Conservation (phyloP, 2,888 invertebrate species). For the Mythimna impura region DNA sequence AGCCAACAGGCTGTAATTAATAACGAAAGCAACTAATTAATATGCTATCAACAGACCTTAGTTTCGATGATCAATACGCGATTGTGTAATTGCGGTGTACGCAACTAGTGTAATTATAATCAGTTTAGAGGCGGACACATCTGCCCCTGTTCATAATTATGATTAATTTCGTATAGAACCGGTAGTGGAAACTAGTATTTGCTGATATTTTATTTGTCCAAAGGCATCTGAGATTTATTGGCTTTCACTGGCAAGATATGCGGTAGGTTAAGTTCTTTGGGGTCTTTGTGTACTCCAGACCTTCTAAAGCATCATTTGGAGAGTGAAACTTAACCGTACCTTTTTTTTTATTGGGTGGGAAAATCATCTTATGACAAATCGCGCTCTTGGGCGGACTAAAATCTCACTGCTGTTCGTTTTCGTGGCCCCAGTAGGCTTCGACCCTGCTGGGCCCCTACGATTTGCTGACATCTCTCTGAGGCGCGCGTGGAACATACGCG, state of each 20-base stretch:
- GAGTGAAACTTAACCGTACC: no score
- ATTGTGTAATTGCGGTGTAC: constrained; percentile 59
- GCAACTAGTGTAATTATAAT: constrained; percentile 48
- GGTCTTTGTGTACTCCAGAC: not conserved
- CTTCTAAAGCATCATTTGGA: not conserved
- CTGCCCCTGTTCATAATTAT: constrained; percentile 41
- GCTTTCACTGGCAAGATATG: constrained; percentile 8
- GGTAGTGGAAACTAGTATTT: constrained; percentile 45
- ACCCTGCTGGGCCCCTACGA: no score
- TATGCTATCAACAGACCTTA: constrained; percentile 49
- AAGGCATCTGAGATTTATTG: constrained; percentile 27
- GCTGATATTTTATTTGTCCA: constrained; percentile 35
- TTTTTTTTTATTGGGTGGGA: no score
- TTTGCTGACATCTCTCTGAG: no score
- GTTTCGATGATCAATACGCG: constrained; percentile 56
- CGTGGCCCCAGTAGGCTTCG: no score
- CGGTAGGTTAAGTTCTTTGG: not conserved
- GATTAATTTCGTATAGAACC: constrained; percentile 50
- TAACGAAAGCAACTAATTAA: constrained; percentile 56
- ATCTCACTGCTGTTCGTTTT: no score
- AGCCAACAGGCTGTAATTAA: constrained; percentile 29
- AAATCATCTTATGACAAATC: no score
- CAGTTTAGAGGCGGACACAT: constrained; percentile 52
- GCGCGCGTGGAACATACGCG: no score
- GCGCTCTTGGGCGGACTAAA: no score